A percentile compares a stretch with the other conserved stretches of the same genome.
Conservation (phyloP, 2,113 vertebrate species). For the Fregetta grallaria region DNA sequence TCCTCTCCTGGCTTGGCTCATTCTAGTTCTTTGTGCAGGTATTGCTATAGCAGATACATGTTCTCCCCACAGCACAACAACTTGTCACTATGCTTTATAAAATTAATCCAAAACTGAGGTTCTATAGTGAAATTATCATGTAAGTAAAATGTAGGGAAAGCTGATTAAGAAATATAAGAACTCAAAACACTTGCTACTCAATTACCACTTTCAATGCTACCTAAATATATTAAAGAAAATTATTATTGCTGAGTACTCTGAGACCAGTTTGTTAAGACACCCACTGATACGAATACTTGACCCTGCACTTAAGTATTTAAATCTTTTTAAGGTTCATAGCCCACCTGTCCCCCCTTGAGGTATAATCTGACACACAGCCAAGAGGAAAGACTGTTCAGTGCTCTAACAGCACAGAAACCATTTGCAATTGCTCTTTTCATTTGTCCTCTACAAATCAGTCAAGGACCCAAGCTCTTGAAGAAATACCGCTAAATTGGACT, state of each 20-base stretch:
- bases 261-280: background rate
- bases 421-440: conserved; percentile 20
- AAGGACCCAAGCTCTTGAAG: conserved; percentile 13
- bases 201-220: background rate
- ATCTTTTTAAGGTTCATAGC: background rate
- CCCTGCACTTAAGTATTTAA: background rate
- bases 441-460: conserved; percentile 44
- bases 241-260: background rate
- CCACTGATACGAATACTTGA: background rate
- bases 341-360: background rate
- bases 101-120: background rate
- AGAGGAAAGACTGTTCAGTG: conserved; percentile 3
- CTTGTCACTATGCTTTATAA: background rate
- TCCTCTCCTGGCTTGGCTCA: background rate
- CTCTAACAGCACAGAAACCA: conserved; percentile 3
- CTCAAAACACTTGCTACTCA: background rate
- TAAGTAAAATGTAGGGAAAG: background rate
- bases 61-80: background rate
- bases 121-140: background rate
- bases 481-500: background rate
- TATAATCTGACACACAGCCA: conserved; percentile 2
- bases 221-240: conserved; percentile 5
- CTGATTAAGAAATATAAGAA: background rate
- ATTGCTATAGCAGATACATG: background rate
- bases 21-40: background rate